Conservation (phyloP, 2,113 vertebrate genomes). For the Platysternon megacephalum region DNA sequence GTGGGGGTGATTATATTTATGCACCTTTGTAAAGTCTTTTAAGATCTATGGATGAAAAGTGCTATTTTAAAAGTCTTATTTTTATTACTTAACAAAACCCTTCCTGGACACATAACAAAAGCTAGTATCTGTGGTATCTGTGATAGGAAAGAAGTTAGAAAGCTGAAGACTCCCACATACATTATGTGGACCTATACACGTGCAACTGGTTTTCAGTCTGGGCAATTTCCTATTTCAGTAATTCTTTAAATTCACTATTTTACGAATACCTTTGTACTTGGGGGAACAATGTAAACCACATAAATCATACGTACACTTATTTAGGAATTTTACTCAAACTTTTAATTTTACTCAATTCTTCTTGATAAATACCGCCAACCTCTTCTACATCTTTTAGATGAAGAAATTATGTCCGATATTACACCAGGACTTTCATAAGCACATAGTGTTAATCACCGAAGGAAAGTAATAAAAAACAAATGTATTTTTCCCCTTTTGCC, state of each 20-base stretch:
- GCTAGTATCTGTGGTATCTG: too few species aligned
- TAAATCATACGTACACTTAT: slow-evolving; percentile 3
- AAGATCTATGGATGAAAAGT: too few species aligned
- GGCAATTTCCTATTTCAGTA: neutral
- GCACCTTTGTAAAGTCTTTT: too few species aligned
- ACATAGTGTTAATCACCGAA: slow-evolving; percentile 25
- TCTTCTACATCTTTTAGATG: neutral
- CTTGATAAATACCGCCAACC: neutral
- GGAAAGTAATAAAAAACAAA: slow-evolving; percentile 54
- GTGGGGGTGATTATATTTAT: too few species aligned
- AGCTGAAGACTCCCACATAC: too few species aligned
- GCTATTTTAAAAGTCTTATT: too few species aligned
- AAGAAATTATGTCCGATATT: slow-evolving; percentile 32
- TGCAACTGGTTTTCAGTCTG: neutral
- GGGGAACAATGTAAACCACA: neutral
- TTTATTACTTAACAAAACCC: too few species aligned
- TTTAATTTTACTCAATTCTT: neutral
- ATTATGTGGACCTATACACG: too few species aligned
- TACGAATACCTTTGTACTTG: neutral
- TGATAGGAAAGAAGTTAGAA: too few species aligned
- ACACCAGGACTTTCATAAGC: slow-evolving; percentile 56
- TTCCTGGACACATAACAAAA: too few species aligned
- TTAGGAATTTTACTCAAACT: neutral
- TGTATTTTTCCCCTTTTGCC: slow-evolving; percentile 16
- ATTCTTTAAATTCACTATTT: neutral